Evolutionary conservation across 2,797 vertebrate species (phyloP), one percentile per base, ranked within the genome.

Genomic region (Myotis daubentonii): DNA sequence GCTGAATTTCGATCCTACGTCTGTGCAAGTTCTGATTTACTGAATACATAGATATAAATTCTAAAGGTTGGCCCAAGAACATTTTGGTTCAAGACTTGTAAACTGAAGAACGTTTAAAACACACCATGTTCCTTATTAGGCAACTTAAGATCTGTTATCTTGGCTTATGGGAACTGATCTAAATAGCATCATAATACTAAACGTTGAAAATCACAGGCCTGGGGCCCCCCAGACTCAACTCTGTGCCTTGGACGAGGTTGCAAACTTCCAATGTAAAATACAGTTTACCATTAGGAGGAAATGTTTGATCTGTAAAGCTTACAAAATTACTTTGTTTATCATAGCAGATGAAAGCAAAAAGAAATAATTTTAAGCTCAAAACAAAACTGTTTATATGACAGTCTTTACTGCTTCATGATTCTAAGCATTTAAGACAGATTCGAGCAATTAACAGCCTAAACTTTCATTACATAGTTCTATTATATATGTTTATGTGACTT

Each of bases 281-380:
- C 41, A 97, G 97, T 97, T 98, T 98, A 98, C 96, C 97, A 95
- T 28, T 87, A 97, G 97, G 92, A 98, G 98, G 96, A 98, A 98
- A 98, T 97, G 98, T 98, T 98, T 98, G 95, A 98, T 98, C 97
- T 97, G 96, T 78, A 97, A 96, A 97, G 98, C 97, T 98, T 97
- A 98, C 97, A 97, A 96, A 98, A 97, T 49, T 96, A 97, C 97
- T 98, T 96, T 98, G 98, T 98, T 98, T 98, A 98, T 97, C 98
- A 93, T 94, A 98, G 94, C 94, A 96, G 96, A 97, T 89, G 93
- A 97, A 97, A 96, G 96, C 84, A 94, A 95, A 94, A 96, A 93
- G 88, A 96, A 98, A 97, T 96, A 65, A 97, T 97, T 97, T 97
- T 95, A 97, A 98, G 97, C 97, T 97, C 97, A 96, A 98, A 98